Base-by-base conservation (phyloP, 2,888 invertebrate genomes). In the Ischnura elegans region DNA sequence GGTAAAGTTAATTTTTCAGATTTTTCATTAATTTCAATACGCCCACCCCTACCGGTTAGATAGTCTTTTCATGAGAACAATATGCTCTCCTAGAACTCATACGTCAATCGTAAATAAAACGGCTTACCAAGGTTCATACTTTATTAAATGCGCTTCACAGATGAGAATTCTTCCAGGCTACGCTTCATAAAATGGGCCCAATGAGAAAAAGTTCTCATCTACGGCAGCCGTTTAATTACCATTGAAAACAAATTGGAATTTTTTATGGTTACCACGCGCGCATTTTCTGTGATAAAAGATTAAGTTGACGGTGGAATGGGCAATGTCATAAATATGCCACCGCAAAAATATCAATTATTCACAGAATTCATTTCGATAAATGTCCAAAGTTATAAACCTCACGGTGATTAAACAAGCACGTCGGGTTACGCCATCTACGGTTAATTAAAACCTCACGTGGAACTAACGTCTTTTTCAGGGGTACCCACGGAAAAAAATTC, bases 271-370 rank as follows among this genome's bases (percentile, higher is more conserved):
- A 29, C 6, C 13, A 76, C n/a, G 36, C 76, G 76, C 13, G 36
- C 76, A 2, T 29, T n/a, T 76, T 76, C 6, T 36, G 76, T 25
- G 29, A 76, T 76, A 76, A 76, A 76, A 76, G 36, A 76, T 76
- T 76, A 76, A 76, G 76, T 76, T 29, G 76, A 76, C 36, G 2
- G 76, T 36, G 76, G 13, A 76, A 76, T 36, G 76, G 76, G 10
- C 29, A 36, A 76, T 36, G 29, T 76, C 76, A 76, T 76, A 76
- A 76, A 76, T 76, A 76, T 76, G 36, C 76, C 29, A 36, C 76
- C 76, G 36, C 76, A 76, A 76, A 76, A 76, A 76, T 36, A 76
- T 76, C 76, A 76, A 76, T 76, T 36, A 76, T 76, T 76, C 76
- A 76, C 36, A 16, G 36, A 76, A 36, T 76, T 76, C 76, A 76